A percentile compares a stretch with the other conserved stretches of the same genome.
phyloP scores from a whole-genome alignment of 2,888 invertebrate species.

The Adelphocoris suturalis region DNA sequence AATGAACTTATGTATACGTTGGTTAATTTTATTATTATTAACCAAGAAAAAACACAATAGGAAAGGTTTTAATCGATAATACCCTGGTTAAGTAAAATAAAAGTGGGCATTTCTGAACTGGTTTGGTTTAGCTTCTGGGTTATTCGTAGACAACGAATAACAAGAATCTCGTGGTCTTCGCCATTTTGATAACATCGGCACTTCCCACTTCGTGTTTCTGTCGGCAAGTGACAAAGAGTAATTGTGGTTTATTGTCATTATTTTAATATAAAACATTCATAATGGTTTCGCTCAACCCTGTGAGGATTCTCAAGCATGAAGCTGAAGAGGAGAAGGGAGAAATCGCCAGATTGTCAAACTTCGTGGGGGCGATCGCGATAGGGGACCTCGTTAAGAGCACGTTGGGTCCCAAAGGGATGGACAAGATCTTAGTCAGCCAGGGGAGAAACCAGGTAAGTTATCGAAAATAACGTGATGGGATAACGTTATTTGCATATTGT shows the following conservation, averaged over 20 bases:
- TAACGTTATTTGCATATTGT: too few species aligned
- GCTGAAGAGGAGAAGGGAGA: constrained; percentile 99
- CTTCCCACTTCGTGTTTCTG: neutral
- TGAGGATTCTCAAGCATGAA: constrained; percentile 95
- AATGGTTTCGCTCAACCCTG: constrained; percentile 92
- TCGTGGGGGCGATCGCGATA: constrained; percentile 98
- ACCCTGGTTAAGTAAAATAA: too few species aligned
- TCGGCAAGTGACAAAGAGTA: neutral
- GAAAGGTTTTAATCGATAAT: too few species aligned
- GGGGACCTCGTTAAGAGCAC: constrained; percentile 99
- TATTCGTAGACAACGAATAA: neutral
- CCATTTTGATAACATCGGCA: constrained; percentile 44
- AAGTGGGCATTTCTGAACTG: neutral
- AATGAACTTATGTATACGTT: too few species aligned
- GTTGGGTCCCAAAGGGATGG: constrained; percentile 90
- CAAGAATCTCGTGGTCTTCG: constrained; percentile 22
- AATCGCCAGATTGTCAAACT: constrained; percentile 97
- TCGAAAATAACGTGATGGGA: too few species aligned
- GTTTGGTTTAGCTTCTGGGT: neutral
- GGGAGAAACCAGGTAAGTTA: constrained; percentile 82
- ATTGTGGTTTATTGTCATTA: neutral
- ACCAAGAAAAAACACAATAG: too few species aligned
- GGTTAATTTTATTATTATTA: too few species aligned
- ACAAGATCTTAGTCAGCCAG: constrained; percentile 85
- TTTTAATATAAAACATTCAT: neutral